phyloP scores from a whole-genome alignment of 2,113 vertebrate genomes.

The Cheirogaleus medius region DNA sequence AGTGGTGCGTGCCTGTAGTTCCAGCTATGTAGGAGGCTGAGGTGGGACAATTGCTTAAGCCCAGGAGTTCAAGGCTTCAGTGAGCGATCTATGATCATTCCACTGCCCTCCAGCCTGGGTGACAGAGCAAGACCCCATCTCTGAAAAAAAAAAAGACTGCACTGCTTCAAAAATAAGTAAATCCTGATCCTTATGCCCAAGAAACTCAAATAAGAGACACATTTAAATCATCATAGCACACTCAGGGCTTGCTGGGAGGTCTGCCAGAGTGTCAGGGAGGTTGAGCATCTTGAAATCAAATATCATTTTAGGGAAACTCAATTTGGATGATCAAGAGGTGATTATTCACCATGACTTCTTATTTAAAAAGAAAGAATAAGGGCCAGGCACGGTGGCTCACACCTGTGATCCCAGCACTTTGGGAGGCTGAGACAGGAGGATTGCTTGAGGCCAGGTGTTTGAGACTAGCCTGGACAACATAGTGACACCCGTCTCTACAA shows the following conservation, averaged over 20 bases:
- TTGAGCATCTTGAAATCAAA: background rate
- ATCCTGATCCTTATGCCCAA: background rate
- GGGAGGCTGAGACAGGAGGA: no score
- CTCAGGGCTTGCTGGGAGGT: background rate
- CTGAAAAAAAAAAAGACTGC: no score
- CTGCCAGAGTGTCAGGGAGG: background rate
- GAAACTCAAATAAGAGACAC: background rate
- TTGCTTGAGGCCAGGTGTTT: no score
- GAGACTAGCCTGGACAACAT: no score
- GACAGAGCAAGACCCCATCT: background rate
- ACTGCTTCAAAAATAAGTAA: background rate
- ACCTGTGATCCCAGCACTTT: no score
- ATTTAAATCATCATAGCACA: accelerated
- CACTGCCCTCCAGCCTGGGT: background rate
- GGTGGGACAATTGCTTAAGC: background rate
- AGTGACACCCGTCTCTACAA: no score
- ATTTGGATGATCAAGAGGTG: background rate
- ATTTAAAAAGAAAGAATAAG: background rate
- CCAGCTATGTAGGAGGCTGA: background rate
- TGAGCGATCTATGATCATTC: background rate
- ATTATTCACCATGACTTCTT: background rate
- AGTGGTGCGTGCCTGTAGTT: background rate
- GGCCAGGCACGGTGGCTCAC: no score
- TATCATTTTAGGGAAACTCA: background rate
- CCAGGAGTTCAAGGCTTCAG: background rate